phyloP scores from a whole-genome alignment of 2,888 invertebrate genomes.

The Pterobdella sp. region DNA sequence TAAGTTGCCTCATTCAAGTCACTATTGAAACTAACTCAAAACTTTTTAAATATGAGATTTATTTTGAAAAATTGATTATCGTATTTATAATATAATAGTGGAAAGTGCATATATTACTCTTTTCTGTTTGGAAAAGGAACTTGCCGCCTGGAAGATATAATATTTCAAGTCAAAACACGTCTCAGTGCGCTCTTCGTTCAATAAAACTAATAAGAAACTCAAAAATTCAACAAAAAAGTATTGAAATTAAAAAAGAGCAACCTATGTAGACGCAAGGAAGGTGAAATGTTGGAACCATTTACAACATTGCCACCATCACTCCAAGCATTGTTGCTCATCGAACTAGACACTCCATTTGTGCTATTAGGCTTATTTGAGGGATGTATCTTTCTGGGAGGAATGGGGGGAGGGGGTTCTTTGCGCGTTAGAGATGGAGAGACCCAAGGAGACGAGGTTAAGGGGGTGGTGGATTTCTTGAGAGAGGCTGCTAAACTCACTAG shows the following conservation, averaged over 20 bases:
- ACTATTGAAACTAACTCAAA: no score
- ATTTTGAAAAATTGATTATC: not conserved
- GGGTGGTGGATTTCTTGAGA: slow-evolving; percentile 28
- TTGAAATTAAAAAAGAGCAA: not conserved
- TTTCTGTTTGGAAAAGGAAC: slow-evolving; percentile 12
- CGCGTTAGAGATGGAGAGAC: slow-evolving; percentile 55
- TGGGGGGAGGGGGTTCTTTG: slow-evolving; percentile 55
- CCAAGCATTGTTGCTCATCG: not conserved
- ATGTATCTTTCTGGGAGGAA: slow-evolving; percentile 56
- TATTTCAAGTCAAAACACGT: not conserved
- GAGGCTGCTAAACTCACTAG: slow-evolving; percentile 34
- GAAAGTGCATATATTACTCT: not conserved
- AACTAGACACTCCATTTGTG: not conserved
- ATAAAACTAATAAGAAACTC: not conserved
- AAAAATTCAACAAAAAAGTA: not conserved
- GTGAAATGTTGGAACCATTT: slow-evolving; percentile 4
- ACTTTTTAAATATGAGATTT: not conserved
- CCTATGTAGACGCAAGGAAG: slow-evolving; percentile 3
- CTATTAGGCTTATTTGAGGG: not conserved
- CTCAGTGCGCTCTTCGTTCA: not conserved
- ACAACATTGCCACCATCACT: not conserved
- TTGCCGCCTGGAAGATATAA: not conserved
- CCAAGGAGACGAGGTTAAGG: slow-evolving; percentile 42
- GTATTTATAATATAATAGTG: not conserved
- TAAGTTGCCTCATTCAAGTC: no score